Conservation (phyloP, 2,888 invertebrate genomes). For the Argyra leucocephala region DNA sequence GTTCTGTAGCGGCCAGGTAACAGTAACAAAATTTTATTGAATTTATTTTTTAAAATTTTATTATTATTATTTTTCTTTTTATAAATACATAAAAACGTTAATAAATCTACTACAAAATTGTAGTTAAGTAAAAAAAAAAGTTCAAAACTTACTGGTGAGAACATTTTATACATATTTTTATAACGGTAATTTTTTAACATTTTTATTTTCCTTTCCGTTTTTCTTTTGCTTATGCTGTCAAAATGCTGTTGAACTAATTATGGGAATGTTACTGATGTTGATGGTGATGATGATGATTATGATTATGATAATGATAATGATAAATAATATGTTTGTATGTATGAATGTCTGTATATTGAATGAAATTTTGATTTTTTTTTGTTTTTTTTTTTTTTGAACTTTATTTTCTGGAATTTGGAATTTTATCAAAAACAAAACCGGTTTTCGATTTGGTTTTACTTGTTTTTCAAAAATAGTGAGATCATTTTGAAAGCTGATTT, state of each 20-base stretch:
- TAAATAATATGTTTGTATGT: not conserved
- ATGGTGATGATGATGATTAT: not conserved
- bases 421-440: slow-evolving; percentile 38
- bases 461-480: slow-evolving; percentile 43
- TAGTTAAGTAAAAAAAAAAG: too few relatives aligned
- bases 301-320: too few relatives aligned
- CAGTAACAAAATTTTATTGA: too few relatives aligned
- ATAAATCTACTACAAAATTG: too few relatives aligned
- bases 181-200: not conserved
- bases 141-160: too few relatives aligned
- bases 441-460: slow-evolving; percentile 47
- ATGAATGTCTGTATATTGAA: not conserved
- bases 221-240: not conserved
- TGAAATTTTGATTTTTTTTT: not conserved
- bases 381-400: not conserved
- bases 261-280: not conserved
- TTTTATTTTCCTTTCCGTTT: not conserved
- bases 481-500: slow-evolving; percentile 48
- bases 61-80: too few relatives aligned
- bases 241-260: slow-evolving; percentile 3
- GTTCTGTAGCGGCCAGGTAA: too few relatives aligned
- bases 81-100: too few relatives aligned
- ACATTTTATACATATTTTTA: not conserved
- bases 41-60: too few relatives aligned
- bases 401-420: not conserved